Percentiles rank a stretch among this genome's conserved stretches.
Evolutionary conservation across 2,113 vertebrate genomes (phyloP).

Genomic region (Phyllostomus discolor): DNA sequence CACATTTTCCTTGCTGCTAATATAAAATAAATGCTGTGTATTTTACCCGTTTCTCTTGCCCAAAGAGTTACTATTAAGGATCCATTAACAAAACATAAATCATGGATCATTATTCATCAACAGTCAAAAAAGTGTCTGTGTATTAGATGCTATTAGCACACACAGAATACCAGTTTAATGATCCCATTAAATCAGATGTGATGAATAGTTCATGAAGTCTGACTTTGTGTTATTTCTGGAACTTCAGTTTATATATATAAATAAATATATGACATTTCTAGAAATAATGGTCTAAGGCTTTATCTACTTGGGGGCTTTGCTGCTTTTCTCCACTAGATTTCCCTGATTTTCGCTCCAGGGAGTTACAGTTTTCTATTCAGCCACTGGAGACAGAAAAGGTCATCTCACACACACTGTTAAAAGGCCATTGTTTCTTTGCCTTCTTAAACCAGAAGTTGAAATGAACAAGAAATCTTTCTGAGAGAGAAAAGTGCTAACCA

Average conservation of each 20-base stretch:
- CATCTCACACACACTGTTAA: constrained; percentile 36
- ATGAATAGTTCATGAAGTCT: constrained; percentile 81
- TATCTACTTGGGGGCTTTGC: constrained; percentile 55
- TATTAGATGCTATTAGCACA: constrained; percentile 80
- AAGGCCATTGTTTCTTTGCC: constrained; percentile 35
- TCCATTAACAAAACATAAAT: constrained; percentile 79
- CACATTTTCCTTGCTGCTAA: constrained; percentile 68
- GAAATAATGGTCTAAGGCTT: constrained; percentile 59
- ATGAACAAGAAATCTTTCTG: constrained; percentile 33
- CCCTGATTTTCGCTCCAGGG: constrained; percentile 38
- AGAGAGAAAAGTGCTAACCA: neutral
- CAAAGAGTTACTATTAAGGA: constrained; percentile 80
- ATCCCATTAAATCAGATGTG: constrained; percentile 75
- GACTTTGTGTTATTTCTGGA: constrained; percentile 83
- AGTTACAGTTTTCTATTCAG: constrained; percentile 45
- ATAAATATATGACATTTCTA: constrained; percentile 64
- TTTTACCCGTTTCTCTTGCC: constrained; percentile 72
- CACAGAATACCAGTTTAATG: constrained; percentile 80
- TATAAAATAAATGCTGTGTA: constrained; percentile 78
- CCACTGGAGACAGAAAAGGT: constrained; percentile 47
- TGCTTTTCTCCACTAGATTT: constrained; percentile 27
- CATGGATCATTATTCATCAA: constrained; percentile 80
- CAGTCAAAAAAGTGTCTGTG: constrained; percentile 73
- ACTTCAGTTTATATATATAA: constrained; percentile 66
- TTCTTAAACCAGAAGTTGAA: constrained; percentile 32